Conservation (phyloP, 2,797 vertebrate species). For the Gadopsis bispinosus region DNA sequence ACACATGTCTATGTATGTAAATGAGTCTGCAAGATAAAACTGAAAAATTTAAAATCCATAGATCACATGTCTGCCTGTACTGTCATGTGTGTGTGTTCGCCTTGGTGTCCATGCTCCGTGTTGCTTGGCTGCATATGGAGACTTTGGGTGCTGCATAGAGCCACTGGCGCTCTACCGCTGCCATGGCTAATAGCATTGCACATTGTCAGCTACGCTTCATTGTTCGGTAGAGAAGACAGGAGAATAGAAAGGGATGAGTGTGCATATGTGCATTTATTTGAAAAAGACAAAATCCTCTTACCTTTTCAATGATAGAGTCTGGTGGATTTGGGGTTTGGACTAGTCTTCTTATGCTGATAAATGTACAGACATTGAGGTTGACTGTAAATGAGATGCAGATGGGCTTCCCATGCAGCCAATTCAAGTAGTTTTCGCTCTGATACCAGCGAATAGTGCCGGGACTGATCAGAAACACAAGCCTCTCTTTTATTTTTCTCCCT, state of each 20-base stretch:
- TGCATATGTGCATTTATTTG: neutral
- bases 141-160: conserved; percentile 39
- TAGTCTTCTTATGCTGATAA: conserved; percentile 30
- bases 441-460: conserved; percentile 21
- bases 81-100: neutral
- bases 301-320: neutral
- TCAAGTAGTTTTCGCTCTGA: conserved; percentile 23
- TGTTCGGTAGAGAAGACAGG: conserved; percentile 42
- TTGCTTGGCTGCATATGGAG: conserved; percentile 53
- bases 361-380: conserved; percentile 12
- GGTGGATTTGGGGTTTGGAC: neutral
- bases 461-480: conserved; percentile 56
- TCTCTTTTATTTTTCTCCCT: neutral
- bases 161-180: conserved; percentile 45
- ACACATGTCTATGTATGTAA: neutral
- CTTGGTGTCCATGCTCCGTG: conserved; percentile 10
- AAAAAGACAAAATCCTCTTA: no score
- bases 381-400: conserved; percentile 56
- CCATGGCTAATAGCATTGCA: conserved; percentile 56
- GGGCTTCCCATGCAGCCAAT: conserved; percentile 32
- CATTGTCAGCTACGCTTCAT: conserved; percentile 61
- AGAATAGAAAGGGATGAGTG: conserved; percentile 16
- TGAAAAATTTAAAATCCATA: neutral
- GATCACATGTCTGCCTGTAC: neutral
- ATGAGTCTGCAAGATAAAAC: neutral